Percentiles rank a stretch among this genome's conserved stretches.
Conservation (phyloP, 64 coral and sea anemone genomes). For the Actinia tenebrosa region DNA sequence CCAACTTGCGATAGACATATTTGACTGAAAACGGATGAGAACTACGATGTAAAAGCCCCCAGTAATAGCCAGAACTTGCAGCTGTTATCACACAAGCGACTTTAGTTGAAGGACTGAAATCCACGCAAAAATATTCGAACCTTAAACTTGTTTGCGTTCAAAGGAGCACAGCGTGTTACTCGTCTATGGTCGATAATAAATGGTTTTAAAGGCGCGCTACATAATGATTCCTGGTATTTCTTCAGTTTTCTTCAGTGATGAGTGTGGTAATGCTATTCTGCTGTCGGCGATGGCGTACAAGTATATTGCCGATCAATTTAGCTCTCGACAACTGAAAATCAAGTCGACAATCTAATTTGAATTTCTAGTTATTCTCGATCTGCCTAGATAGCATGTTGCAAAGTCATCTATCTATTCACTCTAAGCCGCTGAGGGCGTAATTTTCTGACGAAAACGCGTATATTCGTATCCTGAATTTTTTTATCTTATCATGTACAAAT, state of each 20-base stretch:
- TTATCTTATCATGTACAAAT: background rate
- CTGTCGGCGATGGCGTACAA: background rate
- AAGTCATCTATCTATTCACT: background rate
- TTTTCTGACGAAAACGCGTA: background rate
- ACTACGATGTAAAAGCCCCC: background rate
- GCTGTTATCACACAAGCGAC: no score
- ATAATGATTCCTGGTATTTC: background rate
- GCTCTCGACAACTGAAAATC: background rate
- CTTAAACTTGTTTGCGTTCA: background rate
- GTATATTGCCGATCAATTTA: background rate
- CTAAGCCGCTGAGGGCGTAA: background rate
- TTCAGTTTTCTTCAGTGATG: background rate
- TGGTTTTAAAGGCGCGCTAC: background rate
- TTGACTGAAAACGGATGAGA: background rate
- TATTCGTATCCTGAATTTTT: background rate
- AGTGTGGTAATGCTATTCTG: background rate
- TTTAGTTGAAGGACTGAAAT: background rate
- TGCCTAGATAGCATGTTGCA: background rate
- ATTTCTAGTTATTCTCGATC: background rate
- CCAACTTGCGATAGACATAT: background rate
- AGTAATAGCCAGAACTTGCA: background rate
- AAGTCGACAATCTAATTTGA: background rate
- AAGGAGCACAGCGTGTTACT: background rate
- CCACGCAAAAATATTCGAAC: background rate
- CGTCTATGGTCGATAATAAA: background rate